Percentiles rank a stretch among this genome's conserved stretches.
These are phyloP conservation scores for Eutrigla gurnardus DNA, from an alignment of 2,797 vertebrate genomes.

Conservation along the genomic window DNA sequence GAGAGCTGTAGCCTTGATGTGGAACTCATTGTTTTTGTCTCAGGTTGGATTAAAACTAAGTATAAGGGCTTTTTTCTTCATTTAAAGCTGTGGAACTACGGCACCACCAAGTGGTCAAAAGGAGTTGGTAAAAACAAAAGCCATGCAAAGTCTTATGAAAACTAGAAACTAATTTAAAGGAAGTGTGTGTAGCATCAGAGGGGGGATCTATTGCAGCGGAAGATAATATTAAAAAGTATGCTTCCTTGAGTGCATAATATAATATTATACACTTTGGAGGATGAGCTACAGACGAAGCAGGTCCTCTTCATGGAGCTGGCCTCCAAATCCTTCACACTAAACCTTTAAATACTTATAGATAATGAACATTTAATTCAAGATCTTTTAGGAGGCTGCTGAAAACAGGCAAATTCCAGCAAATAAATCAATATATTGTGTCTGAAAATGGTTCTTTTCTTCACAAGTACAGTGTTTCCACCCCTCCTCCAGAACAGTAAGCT, in stretches of 20 bases:
- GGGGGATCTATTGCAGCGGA: background rate
- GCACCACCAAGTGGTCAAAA: conserved; percentile 63
- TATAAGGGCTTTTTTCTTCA: background rate
- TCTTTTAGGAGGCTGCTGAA: background rate
- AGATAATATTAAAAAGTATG: background rate
- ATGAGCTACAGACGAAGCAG: background rate
- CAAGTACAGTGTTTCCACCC: background rate
- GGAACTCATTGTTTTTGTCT: conserved; percentile 36
- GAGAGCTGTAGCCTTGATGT: conserved; percentile 48
- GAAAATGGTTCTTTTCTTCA: background rate
- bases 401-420: background rate
- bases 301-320: background rate
- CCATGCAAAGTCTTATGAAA: background rate
- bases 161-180: background rate
- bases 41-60: conserved; percentile 17
- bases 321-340: background rate
- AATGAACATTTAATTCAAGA: background rate
- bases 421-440: background rate
- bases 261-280: background rate
- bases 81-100: conserved; percentile 44
- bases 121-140: background rate
- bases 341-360: background rate
- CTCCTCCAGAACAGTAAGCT: conserved; percentile 3
- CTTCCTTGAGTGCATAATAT: background rate
- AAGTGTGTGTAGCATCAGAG: background rate